phyloP scores from a whole-genome alignment of 30 jellyfish, hydroid and myxozoan species.

The Chrysaora quinquecirrha region DNA sequence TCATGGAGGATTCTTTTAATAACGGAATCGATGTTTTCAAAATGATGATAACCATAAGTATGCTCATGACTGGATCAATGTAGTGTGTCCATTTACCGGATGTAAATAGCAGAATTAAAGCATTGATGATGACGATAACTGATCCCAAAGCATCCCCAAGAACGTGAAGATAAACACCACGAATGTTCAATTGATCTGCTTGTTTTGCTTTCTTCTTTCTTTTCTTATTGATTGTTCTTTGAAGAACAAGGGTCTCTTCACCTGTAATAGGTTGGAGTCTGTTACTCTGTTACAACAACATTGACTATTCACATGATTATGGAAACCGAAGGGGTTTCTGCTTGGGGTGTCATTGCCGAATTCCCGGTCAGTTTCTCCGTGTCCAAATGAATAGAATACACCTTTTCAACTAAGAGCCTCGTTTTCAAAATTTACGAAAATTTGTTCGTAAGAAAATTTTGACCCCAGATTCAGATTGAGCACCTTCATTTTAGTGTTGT shows the following conservation, averaged over 20 bases:
- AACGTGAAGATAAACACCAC: conserved; percentile 82
- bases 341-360: too few species aligned
- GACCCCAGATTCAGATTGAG: too few species aligned
- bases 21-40: conserved; percentile 92
- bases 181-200: conserved; percentile 75
- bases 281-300: too few species aligned
- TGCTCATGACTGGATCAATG: conserved; percentile 86
- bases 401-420: too few species aligned
- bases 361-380: too few species aligned
- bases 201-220: conserved; percentile 15
- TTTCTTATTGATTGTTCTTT: conserved; percentile 19
- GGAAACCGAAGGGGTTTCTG: too few species aligned
- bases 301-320: too few species aligned
- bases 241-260: conserved; percentile 48
- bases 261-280: conserved; percentile 26
- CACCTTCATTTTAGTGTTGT: too few species aligned
- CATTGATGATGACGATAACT: conserved; percentile 79
- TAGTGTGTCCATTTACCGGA: conserved; percentile 73
- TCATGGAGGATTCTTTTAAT: conserved; percentile 82
- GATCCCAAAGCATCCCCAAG: conserved; percentile 93
- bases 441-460: too few species aligned
- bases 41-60: conserved; percentile 71
- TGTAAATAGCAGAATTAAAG: conserved; percentile 50
- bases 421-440: too few species aligned
- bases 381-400: too few species aligned